Evolutionary conservation across 2,888 invertebrate genomes (phyloP).

Genomic region (Caenorhabditis drosophilae): DNA sequence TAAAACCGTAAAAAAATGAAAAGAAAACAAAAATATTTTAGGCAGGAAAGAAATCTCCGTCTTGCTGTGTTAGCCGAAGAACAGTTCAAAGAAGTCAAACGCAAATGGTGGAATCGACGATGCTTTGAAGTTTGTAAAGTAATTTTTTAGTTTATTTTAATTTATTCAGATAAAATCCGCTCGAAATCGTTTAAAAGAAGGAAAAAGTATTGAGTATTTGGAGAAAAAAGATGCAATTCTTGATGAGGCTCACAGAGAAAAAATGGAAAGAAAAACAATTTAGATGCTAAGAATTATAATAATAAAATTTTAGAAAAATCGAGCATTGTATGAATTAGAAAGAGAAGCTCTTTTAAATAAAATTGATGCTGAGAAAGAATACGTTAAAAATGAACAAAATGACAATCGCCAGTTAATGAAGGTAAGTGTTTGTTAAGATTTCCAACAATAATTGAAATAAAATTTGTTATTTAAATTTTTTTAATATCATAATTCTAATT

Average conservation of each 20-base stretch:
- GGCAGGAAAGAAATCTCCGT: constrained; percentile 6
- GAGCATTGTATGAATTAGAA: neutral
- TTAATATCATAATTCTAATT: too few relatives aligned
- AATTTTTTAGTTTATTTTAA: too few relatives aligned
- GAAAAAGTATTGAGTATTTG: constrained; percentile 3
- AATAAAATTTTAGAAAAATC: neutral
- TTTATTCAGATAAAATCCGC: too few relatives aligned
- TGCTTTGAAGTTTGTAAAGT: neutral
- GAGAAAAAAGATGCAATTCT: constrained; percentile 2
- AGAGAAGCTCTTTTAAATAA: neutral
- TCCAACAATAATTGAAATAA: too few relatives aligned
- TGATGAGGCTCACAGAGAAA: constrained; percentile 3
- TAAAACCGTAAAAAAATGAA: too few relatives aligned
- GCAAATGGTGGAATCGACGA: constrained; percentile 2
- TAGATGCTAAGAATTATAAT: neutral
- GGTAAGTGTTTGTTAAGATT: too few relatives aligned
- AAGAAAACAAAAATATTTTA: constrained; percentile 1
- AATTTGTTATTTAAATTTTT: too few relatives aligned
- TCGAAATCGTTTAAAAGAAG: too few relatives aligned
- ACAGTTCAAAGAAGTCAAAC: constrained; percentile 8
- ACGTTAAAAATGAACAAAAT: neutral
- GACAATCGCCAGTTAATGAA: too few relatives aligned
- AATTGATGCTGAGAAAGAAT: neutral
- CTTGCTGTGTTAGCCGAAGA: constrained; percentile 6
- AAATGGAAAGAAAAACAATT: constrained; percentile 2